Evolutionary conservation across 2,888 invertebrate genomes (phyloP).

Genomic region (Torymus aiolomorphi): DNA sequence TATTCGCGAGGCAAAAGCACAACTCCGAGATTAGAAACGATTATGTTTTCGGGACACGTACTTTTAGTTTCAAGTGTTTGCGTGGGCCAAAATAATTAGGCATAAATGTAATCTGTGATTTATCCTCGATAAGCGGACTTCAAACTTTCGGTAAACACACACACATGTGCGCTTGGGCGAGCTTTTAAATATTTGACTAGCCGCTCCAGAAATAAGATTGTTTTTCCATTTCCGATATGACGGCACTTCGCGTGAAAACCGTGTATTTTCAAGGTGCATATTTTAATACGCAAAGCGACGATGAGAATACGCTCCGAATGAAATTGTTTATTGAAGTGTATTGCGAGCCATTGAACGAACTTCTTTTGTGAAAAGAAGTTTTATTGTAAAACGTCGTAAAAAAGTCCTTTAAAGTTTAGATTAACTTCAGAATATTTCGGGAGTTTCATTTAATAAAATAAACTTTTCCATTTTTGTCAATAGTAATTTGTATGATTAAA

Average conservation of each 20-base stretch:
- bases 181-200: conserved; percentile 25
- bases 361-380: no score
- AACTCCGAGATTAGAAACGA: not conserved
- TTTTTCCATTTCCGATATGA: not conserved
- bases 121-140: conserved; percentile 30
- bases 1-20: not conserved
- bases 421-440: no score
- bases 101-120: conserved; percentile 41
- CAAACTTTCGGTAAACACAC: conserved; percentile 17
- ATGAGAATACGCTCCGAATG: no score
- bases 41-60: not conserved
- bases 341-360: no score
- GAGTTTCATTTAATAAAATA: no score
- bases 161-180: no score
- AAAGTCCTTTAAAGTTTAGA: no score
- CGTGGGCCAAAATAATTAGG: conserved; percentile 31
- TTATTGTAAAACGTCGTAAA: no score
- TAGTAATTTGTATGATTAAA: no score
- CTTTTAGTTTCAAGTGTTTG: conserved; percentile 24
- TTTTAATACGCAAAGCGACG: not conserved
- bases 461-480: no score
- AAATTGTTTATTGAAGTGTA: no score
- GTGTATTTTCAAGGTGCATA: not conserved
- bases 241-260: not conserved
- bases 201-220: conserved; percentile 25